Conservation (phyloP, 2,797 vertebrate species). For the Argentina silus region DNA sequence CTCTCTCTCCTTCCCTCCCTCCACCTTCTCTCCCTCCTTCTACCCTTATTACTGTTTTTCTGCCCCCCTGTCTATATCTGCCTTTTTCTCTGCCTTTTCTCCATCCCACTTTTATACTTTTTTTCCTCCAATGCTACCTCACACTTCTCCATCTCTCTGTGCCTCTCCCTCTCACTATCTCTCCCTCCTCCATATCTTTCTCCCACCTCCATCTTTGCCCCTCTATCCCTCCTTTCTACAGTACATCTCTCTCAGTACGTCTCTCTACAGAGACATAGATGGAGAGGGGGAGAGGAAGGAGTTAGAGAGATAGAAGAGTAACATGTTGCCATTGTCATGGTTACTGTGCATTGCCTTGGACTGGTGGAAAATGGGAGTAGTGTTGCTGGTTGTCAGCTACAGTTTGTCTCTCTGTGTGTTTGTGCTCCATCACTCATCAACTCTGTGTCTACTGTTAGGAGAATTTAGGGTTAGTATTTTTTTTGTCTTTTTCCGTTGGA, state of each 20-base stretch:
- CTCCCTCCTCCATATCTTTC: background rate
- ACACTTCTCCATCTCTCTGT: background rate
- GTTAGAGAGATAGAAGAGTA: background rate
- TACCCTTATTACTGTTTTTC: too few species aligned
- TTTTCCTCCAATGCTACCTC: background rate
- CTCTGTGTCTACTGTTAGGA: background rate
- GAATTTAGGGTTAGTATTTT: too few species aligned
- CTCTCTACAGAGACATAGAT: background rate
- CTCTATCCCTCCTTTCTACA: background rate
- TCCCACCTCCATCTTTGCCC: background rate
- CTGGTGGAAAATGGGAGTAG: background rate
- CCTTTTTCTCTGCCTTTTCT: too few species aligned
- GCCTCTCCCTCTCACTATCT: background rate
- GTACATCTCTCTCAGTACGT: too few species aligned
- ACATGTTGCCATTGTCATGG: conserved; percentile 10
- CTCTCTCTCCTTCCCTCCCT: background rate
- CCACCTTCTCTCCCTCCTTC: too few species aligned
- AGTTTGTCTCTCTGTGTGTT: background rate
- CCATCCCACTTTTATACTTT: background rate
- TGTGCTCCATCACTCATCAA: background rate
- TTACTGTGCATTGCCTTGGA: background rate
- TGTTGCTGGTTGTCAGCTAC: conserved; percentile 2
- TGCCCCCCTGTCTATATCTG: too few species aligned
- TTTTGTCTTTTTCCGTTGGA: background rate
- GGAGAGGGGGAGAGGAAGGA: background rate